These are phyloP conservation scores for Acrobasis consociella DNA, from an alignment of 2,888 invertebrate species.

Conservation along the genomic window DNA sequence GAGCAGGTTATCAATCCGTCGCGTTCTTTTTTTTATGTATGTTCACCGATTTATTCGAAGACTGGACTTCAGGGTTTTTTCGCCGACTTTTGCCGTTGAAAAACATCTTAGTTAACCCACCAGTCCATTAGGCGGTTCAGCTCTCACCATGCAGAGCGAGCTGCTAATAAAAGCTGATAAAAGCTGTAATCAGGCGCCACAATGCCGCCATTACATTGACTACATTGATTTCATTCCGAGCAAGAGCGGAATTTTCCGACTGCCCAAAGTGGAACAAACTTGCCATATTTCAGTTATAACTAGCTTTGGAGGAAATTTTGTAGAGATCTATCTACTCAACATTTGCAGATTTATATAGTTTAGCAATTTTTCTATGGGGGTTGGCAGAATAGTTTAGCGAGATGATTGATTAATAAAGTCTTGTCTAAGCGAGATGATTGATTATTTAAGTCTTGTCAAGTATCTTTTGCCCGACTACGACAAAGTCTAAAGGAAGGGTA, in stretches of 20 bases:
- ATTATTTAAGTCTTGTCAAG: no score
- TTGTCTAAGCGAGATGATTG: no score
- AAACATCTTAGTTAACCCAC: background rate
- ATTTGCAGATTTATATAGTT: no score
- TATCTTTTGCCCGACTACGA: no score
- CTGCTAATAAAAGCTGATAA: no score
- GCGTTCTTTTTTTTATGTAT: no score
- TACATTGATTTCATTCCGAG: slow-evolving; percentile 69
- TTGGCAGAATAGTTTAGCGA: no score
- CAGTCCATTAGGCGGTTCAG: background rate
- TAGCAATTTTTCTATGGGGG: no score
- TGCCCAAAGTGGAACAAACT: slow-evolving; percentile 45
- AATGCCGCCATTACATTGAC: slow-evolving; percentile 40
- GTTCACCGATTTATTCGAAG: no score
- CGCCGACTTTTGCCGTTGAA: background rate
- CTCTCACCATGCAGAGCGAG: slow-evolving; percentile 26
- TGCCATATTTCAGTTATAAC: background rate
- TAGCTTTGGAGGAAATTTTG: slow-evolving; percentile 25
- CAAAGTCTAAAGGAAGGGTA: no score
- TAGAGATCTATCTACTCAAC: background rate
- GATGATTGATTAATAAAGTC: no score
- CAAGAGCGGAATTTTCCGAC: slow-evolving; percentile 68
- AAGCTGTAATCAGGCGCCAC: slow-evolving; percentile 39
- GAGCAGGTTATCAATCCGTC: no score
- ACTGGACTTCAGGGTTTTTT: background rate